Base-by-base conservation (phyloP, 2,113 vertebrate species). In the Poecile atricapillus region DNA sequence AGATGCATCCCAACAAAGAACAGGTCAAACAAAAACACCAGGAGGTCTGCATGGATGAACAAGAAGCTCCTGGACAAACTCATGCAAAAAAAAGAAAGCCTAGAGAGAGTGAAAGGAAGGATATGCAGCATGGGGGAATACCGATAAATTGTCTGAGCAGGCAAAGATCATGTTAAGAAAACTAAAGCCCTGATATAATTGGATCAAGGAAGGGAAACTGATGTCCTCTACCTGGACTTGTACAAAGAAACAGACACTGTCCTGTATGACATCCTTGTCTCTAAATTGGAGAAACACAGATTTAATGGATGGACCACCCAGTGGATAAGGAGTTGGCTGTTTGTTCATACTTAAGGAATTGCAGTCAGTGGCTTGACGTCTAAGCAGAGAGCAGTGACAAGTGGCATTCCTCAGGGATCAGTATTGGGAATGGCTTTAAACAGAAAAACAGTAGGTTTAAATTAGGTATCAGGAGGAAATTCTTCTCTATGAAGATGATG, bases 291-390 rank as follows among this genome's bases (percentile, higher is more conserved):
- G 46, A 55, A 5, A 33, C 10, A 33, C 28, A 16, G 43, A 49
- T 64, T 77, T 69, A 53, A 60, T 37, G 27, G 75, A 21, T 37
- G 30, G 22, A 43, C 25, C 7, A 43, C 10, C 24, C 18, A 43
- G 22, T 74, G 68, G 44, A 49, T 74, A 47, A 47, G n/a, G 68
- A 74, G 15, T 33, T 74, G 30, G 25, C 39, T 65, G 39, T 17
- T 27, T 67, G 25, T 22, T 35, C 35, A 13, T 16, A 67, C 19
- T 60, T 18, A 17, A 60, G 67, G 10, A 16, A 22, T 55, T 67
- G 41, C 10, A 11, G 46, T 20, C 67, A 49, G 7, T 0, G 0
- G 6, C 30, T 53, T 60, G 67, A 46, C 0, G 0, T 60, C 68
- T n/a, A 62, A 68, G 30, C 11, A 41, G 22, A 74, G 6, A 35